phyloP scores from a whole-genome alignment of 1,140 invertebrate species.

The Drosophila tropicalis region DNA sequence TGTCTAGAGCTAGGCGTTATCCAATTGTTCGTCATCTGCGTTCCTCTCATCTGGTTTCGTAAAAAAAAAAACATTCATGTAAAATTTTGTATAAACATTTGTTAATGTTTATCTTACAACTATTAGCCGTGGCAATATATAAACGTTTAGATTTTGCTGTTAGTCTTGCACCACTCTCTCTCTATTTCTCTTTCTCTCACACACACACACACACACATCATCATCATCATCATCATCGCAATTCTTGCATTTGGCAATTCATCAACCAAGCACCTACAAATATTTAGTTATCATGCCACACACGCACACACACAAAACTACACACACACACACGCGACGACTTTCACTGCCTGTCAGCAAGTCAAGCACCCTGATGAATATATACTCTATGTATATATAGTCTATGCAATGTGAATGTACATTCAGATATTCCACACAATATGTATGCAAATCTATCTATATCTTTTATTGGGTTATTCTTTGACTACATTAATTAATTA shows the following conservation, averaged over 20 bases:
- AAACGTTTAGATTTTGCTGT: slow-evolving; percentile 50
- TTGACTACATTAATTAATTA: slow-evolving; percentile 16
- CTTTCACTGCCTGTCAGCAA: slow-evolving; percentile 14
- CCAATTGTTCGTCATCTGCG: background rate
- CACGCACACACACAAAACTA: background rate
- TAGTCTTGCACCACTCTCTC: slow-evolving; percentile 48
- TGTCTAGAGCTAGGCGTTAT: slow-evolving; percentile 47
- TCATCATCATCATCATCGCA: slow-evolving; percentile 36
- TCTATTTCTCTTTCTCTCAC: background rate
- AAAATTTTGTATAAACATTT: slow-evolving; percentile 45
- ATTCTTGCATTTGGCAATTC: slow-evolving; percentile 48
- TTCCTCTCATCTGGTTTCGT: background rate
- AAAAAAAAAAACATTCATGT: slow-evolving; percentile 33
- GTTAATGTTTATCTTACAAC: slow-evolving; percentile 28
- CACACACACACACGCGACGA: slow-evolving; percentile 27
- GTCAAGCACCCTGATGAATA: background rate
- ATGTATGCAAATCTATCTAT: slow-evolving; percentile 37
- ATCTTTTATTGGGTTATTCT: slow-evolving; percentile 32
- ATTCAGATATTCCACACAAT: slow-evolving; percentile 28
- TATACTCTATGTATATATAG: background rate
- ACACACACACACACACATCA: slow-evolving; percentile 30
- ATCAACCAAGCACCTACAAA: slow-evolving; percentile 41
- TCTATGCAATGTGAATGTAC: slow-evolving; percentile 24
- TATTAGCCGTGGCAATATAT: slow-evolving; percentile 23
- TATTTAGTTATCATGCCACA: slow-evolving; percentile 15